Conservation (phyloP, 2,113 vertebrate species). For the Rhinichthys klamathensis region DNA sequence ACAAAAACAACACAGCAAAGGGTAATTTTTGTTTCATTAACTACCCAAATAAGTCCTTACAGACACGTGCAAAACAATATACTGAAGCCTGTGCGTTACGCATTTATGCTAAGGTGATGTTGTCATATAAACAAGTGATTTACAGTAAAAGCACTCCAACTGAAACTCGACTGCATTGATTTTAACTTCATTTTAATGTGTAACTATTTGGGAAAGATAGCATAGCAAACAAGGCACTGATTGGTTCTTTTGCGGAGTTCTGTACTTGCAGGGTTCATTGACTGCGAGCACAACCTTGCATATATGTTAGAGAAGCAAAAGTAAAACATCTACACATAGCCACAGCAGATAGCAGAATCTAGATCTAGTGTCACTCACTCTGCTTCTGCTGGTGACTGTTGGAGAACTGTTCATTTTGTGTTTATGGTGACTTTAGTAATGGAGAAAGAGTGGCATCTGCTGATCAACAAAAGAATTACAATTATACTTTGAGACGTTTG, state of each 20-base stretch:
- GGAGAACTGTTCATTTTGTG: no score
- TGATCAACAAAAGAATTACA: constrained; percentile 2
- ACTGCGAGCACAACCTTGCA: not conserved
- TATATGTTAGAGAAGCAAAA: not conserved
- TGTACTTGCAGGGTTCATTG: not conserved
- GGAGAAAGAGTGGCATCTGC: not conserved
- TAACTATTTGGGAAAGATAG: constrained; percentile 13
- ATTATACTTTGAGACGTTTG: not conserved
- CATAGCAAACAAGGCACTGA: not conserved
- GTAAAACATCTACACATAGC: not conserved
- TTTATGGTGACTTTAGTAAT: not conserved
- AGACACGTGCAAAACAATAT: not conserved
- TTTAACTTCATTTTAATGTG: not conserved
- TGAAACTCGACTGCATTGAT: constrained; percentile 20
- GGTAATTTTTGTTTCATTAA: not conserved
- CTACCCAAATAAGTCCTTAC: not conserved
- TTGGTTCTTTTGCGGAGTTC: not conserved
- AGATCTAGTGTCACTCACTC: not conserved
- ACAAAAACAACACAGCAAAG: no score
- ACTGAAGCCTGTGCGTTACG: not conserved
- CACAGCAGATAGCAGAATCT: no score
- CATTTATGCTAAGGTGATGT: not conserved
- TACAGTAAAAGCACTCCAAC: constrained; percentile 19
- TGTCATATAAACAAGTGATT: constrained; percentile 19
- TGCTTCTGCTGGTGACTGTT: not conserved